Evolutionary conservation across 2,888 invertebrate species (phyloP).

Genomic region (Trichacis sp.): DNA sequence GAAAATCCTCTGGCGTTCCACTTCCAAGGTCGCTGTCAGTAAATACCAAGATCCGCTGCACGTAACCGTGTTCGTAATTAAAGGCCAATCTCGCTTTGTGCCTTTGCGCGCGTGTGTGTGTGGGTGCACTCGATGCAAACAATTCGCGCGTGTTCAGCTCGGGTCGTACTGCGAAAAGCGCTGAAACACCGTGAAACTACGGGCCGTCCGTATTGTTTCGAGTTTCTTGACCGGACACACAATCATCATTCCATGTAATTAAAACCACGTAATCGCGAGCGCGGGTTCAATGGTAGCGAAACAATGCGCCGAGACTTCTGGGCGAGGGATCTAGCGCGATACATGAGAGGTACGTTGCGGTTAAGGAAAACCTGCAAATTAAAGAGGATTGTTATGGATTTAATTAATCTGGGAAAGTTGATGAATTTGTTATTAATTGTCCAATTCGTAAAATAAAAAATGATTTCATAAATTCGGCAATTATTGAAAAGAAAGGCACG

Average conservation of each 20-base stretch:
- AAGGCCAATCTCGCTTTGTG: not conserved
- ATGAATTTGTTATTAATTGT: no score
- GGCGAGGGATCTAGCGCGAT: no score
- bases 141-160: not conserved
- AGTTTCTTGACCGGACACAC: not conserved
- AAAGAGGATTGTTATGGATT: no score
- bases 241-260: not conserved
- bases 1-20: not conserved
- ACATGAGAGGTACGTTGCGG: no score
- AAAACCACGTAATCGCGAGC: not conserved
- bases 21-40: not conserved
- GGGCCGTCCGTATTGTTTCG: conserved; percentile 1
- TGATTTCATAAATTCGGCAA: no score
- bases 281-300: not conserved
- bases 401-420: no score
- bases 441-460: no score
- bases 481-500: no score
- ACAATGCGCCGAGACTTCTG: not conserved
- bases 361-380: no score
- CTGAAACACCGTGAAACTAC: conserved; percentile 3
- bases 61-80: not conserved
- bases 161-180: not conserved
- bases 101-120: not conserved
- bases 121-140: not conserved
- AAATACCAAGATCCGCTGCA: not conserved